Evolutionary conservation across 2,888 invertebrate species (phyloP).

Genomic region (Caenorhabditis uteleia): DNA sequence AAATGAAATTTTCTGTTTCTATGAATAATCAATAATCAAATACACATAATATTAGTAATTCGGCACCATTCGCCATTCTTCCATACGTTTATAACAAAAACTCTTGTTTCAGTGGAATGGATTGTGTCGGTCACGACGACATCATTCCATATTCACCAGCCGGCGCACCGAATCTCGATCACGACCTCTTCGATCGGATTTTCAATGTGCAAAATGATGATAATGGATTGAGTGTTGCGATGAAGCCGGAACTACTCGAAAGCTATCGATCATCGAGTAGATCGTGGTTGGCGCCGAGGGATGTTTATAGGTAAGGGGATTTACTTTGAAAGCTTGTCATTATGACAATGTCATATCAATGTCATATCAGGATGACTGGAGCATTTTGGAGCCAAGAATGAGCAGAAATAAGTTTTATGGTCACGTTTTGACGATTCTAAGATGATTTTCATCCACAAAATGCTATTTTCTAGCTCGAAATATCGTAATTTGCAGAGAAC

Average conservation of each 20-base stretch:
- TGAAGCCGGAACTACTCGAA: conserved; percentile 48
- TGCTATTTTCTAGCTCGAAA: neutral
- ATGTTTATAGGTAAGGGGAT: conserved; percentile 50
- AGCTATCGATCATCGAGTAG: conserved; percentile 47
- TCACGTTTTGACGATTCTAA: too few relatives aligned
- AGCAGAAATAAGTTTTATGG: too few relatives aligned
- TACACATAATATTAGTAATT: too few relatives aligned
- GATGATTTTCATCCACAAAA: conserved; percentile 79
- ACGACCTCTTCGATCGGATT: conserved; percentile 81
- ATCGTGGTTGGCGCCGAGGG: conserved; percentile 53
- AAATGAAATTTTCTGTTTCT: too few relatives aligned
- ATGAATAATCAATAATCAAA: conserved; percentile 5
- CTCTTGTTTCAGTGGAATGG: conserved; percentile 78
- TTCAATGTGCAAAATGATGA: conserved; percentile 46
- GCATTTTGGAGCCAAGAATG: too few relatives aligned
- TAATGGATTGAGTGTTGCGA: conserved; percentile 10
- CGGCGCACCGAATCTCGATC: conserved; percentile 84
- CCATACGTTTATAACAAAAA: too few relatives aligned
- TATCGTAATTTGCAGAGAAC: conserved; percentile 76
- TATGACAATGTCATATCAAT: too few relatives aligned
- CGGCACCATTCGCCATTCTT: too few relatives aligned
- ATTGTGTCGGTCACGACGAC: conserved; percentile 97
- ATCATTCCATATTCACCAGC: conserved; percentile 89
- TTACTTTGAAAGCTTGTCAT: too few relatives aligned
- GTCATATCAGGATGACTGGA: too few relatives aligned